Evolutionary conservation across 2,113 vertebrate genomes (phyloP).

Genomic region (Excalfactoria chinensis): DNA sequence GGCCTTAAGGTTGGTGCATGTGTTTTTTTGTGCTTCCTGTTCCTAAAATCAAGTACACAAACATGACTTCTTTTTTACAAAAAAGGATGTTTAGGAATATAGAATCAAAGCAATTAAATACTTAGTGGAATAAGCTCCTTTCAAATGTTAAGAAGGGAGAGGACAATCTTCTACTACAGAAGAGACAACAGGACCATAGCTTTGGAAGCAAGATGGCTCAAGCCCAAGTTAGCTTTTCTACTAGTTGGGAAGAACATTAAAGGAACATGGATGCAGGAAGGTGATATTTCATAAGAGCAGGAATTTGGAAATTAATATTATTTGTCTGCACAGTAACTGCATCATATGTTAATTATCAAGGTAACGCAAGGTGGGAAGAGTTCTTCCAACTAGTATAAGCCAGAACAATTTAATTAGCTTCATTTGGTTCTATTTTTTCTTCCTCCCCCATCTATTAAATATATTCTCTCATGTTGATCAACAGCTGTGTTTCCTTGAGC

Average conservation of each 20-base stretch:
- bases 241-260: not conserved
- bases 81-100: not conserved
- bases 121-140: not conserved
- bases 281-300: not conserved
- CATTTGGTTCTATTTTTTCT: not conserved
- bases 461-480: not conserved
- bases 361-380: not conserved
- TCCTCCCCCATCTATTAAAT: not conserved
- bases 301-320: not conserved
- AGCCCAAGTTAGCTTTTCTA: not conserved
- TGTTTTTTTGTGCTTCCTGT: not conserved
- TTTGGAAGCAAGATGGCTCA: not conserved
- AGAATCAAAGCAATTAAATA: not conserved
- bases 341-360: not conserved
- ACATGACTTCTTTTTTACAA: not conserved
- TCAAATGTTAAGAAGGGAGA: not conserved
- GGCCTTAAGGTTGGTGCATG: not conserved
- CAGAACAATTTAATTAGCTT: not conserved
- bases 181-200: not conserved
- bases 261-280: not conserved
- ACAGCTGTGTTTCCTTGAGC: not conserved
- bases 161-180: not conserved
- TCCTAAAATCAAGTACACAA: not conserved
- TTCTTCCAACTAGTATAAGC: not conserved
- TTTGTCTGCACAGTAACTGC: not conserved